Conservation (phyloP, 2,888 invertebrate genomes). For the Phlogophora meticulosa region DNA sequence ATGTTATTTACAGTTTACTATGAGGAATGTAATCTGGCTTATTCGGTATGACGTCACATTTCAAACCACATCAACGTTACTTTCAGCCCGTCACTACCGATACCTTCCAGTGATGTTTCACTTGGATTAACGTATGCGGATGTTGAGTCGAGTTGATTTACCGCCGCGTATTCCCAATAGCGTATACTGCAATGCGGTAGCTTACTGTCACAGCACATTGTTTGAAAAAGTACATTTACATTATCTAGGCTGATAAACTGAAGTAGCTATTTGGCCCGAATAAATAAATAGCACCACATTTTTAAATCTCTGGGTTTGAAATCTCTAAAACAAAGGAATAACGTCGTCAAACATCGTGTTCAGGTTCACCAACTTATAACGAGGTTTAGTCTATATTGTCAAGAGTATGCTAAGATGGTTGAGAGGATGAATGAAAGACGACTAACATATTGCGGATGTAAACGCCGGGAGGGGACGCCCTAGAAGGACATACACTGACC, state of each 20-base stretch:
- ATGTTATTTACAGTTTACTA: background rate
- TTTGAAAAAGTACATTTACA: conserved; percentile 63
- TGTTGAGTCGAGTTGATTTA: conserved; percentile 68
- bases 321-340: background rate
- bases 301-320: conserved; percentile 14
- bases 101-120: conserved; percentile 55
- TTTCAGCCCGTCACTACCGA: conserved; percentile 32
- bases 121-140: conserved; percentile 57
- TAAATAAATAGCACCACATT: conserved; percentile 33
- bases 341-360: background rate
- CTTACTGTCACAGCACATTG: conserved; percentile 63
- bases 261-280: conserved; percentile 29
- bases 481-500: too few relatives aligned
- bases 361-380: background rate
- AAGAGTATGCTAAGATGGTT: too few relatives aligned
- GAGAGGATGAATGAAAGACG: too few relatives aligned
- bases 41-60: conserved; percentile 33
- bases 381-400: too few relatives aligned
- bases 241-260: conserved; percentile 45
- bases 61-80: conserved; percentile 25
- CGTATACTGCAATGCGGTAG: conserved; percentile 70
- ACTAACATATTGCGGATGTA: too few relatives aligned
- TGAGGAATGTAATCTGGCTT: background rate
- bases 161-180: conserved; percentile 66
- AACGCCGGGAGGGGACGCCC: too few relatives aligned